Conservation (phyloP, 92 coral and sea anemone genomes). For the Umimayanthus chanpuru region DNA sequence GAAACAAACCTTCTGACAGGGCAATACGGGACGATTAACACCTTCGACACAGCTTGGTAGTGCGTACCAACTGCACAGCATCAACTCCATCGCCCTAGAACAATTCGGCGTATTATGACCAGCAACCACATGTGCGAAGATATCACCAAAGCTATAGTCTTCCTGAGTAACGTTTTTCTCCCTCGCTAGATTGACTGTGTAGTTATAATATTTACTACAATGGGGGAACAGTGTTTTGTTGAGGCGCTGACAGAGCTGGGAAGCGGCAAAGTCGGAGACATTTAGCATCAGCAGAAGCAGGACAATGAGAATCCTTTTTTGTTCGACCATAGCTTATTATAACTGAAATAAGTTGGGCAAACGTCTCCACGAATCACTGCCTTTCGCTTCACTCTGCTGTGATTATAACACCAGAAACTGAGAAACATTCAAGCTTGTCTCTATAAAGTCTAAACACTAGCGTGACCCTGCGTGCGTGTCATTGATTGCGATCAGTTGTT, state of each 20-base stretch:
- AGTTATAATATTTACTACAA: constrained; percentile 24
- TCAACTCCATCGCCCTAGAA: constrained; percentile 25
- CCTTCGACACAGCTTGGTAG: constrained; percentile 36
- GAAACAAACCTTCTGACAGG: constrained; percentile 36
- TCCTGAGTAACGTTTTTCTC: constrained; percentile 16
- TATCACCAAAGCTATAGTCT: neutral
- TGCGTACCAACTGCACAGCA: constrained; percentile 14
- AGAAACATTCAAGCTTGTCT: neutral
- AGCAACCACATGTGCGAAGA: neutral
- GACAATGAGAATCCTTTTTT: neutral
- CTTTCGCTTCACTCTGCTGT: neutral
- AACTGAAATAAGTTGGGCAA: neutral
- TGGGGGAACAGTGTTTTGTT: constrained; percentile 26
- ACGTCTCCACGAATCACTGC: neutral
- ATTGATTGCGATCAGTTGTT: neutral
- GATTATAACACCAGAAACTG: neutral
- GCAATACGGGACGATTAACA: neutral
- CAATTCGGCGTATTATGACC: constrained; percentile 1
- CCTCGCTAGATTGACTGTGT: constrained; percentile 17
- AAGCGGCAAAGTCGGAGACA: neutral
- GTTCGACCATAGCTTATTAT: neutral
- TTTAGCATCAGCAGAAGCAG: neutral
- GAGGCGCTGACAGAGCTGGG: constrained; percentile 10
- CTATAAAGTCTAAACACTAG: neutral
- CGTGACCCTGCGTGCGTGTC: neutral